Base-by-base conservation (phyloP, 2,888 invertebrate species). In the Polia nebulosa region DNA sequence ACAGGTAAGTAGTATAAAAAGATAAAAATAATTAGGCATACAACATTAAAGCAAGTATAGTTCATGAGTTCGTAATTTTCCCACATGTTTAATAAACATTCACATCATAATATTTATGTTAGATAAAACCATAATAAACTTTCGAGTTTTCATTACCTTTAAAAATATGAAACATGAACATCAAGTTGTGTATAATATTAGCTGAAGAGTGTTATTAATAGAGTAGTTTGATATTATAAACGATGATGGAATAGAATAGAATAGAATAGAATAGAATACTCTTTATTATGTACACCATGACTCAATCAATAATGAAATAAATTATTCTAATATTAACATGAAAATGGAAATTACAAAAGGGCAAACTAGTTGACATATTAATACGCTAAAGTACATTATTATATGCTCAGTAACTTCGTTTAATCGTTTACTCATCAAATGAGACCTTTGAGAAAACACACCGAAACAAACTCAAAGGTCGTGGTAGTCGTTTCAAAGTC, bases 41-140 rank as follows among this genome's bases (percentile, higher is more conserved):
- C 5, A 41, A 25, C n/a, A 52, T 47, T 5, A 57, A 53, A 66
- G 47, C 20, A 44, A 58, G 49, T 20, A 59, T 13, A 59, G 34
- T 73, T 73, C 72, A 69, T 29, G 45, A 41, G 44, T 63, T 63
- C 47, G 45, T 47, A 51, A 47, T 22, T 58, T 63, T 53, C 27
- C 62, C 63, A 34, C 49, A 29, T 58, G 49, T 64, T 67, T 73
- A 57, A 36, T 64, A 73, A 76, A 73, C 57, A 69, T 73, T 53
- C n/a, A 52, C 32, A 39, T 25, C 49, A 17, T 51, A 39, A 52
- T 62, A 59, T 72, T 72, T 68, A 68, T 20, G 39, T 52, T 52
- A 49, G 39, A 47, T 52, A 49, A n/a, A 52, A 63, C 22, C 17
- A 20, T 68, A 63, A 47, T 61, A 57, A 72, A 61, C 34, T 55